These are phyloP conservation scores for Turdus rufiventris DNA, from an alignment of 2,113 vertebrate genomes.

Conservation along the genomic window DNA sequence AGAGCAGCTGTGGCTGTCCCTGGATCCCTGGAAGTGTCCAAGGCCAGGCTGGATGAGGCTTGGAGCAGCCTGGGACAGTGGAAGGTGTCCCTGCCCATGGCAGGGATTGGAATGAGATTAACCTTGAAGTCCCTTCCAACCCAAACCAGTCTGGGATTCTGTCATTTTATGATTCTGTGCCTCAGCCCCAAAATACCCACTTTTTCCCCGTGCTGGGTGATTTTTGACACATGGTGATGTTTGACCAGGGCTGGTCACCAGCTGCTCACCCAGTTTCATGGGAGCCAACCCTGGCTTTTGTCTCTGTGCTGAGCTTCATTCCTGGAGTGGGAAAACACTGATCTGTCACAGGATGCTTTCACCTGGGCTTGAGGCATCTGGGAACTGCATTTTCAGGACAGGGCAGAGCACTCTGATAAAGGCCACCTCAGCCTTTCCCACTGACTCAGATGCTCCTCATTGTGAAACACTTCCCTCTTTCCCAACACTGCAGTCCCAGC, in stretches of 20 bases:
- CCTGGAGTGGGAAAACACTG: background rate
- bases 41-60: accelerated
- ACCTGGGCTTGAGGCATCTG: background rate
- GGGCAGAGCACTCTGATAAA: background rate
- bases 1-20: background rate
- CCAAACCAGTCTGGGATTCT: background rate
- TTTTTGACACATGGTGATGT: background rate
- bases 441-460: background rate
- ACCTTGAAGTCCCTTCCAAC: background rate
- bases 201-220: background rate
- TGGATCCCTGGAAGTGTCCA: background rate
- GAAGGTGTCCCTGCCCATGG: background rate
- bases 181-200: background rate
- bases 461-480: background rate
- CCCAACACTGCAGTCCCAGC: background rate
- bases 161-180: background rate
- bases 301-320: background rate
- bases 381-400: background rate
- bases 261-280: background rate
- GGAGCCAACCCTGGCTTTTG: background rate
- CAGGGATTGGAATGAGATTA: background rate
- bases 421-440: background rate
- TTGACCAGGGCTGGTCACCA: background rate
- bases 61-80: accelerated
- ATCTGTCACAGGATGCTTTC: accelerated